Base-by-base conservation (phyloP, 2,113 vertebrate species). In the Trematomus loennbergii region DNA sequence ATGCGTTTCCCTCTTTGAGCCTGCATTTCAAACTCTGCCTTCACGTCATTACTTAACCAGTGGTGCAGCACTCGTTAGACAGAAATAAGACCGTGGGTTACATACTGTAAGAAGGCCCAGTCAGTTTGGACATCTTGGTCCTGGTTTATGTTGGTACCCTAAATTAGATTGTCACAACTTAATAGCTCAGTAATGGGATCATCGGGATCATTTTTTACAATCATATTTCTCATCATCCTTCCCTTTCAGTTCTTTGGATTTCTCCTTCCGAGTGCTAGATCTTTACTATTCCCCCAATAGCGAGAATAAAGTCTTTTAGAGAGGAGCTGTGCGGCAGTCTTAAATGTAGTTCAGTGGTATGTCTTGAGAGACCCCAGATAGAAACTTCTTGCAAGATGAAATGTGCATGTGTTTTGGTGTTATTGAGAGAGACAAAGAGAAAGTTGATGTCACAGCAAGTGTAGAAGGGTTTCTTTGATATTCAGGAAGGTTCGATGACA, bases 381-480 rank as follows among this genome's bases (percentile, higher is more conserved):
- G 67, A 69, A 45, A 59, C 36, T 75, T 48, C 76, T 88, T 80
- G 87, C 55, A 79, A 91, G 84, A 82, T 85, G 68, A 84, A 86
- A 83, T 82, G 48, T 70, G 72, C 59, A 78, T 71, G 69, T 63
- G 74, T 83, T 80, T 73, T 76, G 86, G 55, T 81, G 82, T 86
- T 87, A 81, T 63, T 83, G 73, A 72, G 70, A 70, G 61, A 81
- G 70, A 89, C 73, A 87, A 53, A 79, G 66, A 79, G 63, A 64
- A 80, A 84, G 83, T 48, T 85, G 83, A 83, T 90, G 86, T 84
- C 85, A 67, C 65, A 82, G 67, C 74, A 52, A 81, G 58, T 82
- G 66, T 53, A 76, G 59, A 69, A 91, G 89, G 77, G 67, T 71
- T 85, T 75, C 87, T 91, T 88, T 92, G 85, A 89, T 89, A 91